phyloP scores from a whole-genome alignment of 2,797 vertebrate species.

The Microctenopoma steveboyesi region DNA sequence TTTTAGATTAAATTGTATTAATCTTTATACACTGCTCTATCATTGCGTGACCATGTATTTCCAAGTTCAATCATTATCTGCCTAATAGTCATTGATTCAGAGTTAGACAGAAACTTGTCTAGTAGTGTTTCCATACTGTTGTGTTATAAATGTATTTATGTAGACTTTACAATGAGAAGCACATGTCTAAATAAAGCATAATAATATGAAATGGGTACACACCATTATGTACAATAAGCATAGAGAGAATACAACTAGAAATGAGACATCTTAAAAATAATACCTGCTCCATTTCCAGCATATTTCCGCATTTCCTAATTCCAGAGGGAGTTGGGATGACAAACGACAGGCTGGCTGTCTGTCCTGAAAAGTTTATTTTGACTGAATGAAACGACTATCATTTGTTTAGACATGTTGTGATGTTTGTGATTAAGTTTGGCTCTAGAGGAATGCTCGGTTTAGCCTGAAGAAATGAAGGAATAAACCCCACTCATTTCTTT shows the following conservation, averaged over 20 bases:
- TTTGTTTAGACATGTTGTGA: conserved; percentile 3
- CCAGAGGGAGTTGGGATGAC: not conserved
- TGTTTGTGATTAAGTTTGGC: conserved; percentile 11
- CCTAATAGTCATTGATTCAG: too few relatives aligned
- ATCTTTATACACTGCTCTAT: too few relatives aligned
- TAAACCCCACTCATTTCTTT: not conserved
- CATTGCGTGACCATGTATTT: too few relatives aligned
- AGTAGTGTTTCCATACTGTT: too few relatives aligned
- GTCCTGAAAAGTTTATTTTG: not conserved
- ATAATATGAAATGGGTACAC: not conserved
- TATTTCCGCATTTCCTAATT: too few relatives aligned
- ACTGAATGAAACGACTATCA: not conserved
- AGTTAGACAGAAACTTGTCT: too few relatives aligned
- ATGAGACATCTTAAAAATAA: not conserved
- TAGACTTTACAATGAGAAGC: not conserved
- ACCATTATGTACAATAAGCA: not conserved
- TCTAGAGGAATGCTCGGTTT: conserved; percentile 17
- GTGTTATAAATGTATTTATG: not conserved
- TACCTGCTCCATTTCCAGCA: not conserved
- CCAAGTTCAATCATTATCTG: too few relatives aligned
- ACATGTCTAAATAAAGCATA: not conserved
- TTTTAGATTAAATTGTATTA: too few relatives aligned
- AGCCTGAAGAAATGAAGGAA: conserved; percentile 15
- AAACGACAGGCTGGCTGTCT: not conserved
- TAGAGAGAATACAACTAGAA: not conserved